Percentiles rank a stretch among this genome's conserved stretches.
phyloP scores from a whole-genome alignment of 2,113 vertebrate genomes.

The Mustelus asterias region DNA sequence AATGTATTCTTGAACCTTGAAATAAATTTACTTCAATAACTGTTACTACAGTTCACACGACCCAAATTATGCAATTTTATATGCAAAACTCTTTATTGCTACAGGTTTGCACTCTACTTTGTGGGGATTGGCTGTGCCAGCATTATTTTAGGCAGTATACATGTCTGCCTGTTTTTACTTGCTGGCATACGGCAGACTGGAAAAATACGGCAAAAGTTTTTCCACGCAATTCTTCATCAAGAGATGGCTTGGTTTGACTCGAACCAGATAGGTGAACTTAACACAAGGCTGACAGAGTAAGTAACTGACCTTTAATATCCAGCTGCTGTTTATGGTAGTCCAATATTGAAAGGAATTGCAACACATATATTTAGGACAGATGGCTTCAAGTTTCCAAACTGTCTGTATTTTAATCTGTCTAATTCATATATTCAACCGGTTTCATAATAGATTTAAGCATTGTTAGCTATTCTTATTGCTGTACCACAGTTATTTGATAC shows the following conservation, averaged over 20 bases:
- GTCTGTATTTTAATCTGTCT: neutral
- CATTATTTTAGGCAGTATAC: constrained; percentile 51
- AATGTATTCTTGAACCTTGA: constrained; percentile 35
- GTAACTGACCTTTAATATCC: constrained; percentile 37
- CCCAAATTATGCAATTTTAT: neutral
- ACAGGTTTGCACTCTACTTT: constrained; percentile 61
- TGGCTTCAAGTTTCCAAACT: neutral
- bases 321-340: neutral
- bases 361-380: neutral
- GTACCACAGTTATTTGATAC: neutral
- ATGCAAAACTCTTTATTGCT: constrained; percentile 35
- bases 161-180: constrained; percentile 56
- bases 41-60: neutral
- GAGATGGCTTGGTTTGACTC: constrained; percentile 69
- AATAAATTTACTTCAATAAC: neutral
- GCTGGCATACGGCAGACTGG: constrained; percentile 54
- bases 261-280: constrained; percentile 55
- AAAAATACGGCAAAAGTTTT: constrained; percentile 60
- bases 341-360: neutral
- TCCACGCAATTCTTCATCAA: constrained; percentile 65
- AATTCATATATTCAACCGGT: neutral
- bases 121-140: constrained; percentile 54
- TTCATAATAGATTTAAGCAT: neutral
- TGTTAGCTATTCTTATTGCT: neutral
- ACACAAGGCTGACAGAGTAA: constrained; percentile 65